These are phyloP conservation scores for Lordiphosa stackelbergi DNA, from an alignment of 1,140 invertebrate species.

Conservation along the genomic window DNA sequence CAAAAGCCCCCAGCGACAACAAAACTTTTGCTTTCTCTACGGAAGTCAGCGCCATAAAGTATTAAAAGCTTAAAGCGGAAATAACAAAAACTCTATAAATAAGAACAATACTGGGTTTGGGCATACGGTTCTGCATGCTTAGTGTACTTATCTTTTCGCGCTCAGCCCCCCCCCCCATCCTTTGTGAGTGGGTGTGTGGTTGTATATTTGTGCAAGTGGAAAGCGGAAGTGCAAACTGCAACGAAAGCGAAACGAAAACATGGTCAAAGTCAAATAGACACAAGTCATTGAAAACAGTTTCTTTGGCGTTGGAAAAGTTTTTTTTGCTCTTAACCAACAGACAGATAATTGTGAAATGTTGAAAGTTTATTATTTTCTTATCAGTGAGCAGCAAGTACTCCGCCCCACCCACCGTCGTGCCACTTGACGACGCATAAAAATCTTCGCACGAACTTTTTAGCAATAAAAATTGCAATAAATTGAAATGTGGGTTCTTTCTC, in stretches of 20 bases:
- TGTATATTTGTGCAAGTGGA: slow-evolving; percentile 17
- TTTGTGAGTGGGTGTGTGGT: slow-evolving; percentile 7
- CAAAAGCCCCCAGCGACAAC: slow-evolving; percentile 26
- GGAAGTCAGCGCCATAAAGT: slow-evolving; percentile 60
- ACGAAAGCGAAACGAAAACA: slow-evolving; percentile 35
- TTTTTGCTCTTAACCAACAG: slow-evolving; percentile 17
- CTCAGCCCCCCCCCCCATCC: too few species aligned
- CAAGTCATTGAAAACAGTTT: slow-evolving; percentile 17
- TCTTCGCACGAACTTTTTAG: slow-evolving; percentile 50
- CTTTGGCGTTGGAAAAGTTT: slow-evolving; percentile 16
- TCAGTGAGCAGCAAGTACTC: slow-evolving; percentile 36
- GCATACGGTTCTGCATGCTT: slow-evolving; percentile 35
- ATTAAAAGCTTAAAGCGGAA: slow-evolving; percentile 54
- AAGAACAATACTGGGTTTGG: slow-evolving; percentile 40
- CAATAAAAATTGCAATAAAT: slow-evolving; percentile 69
- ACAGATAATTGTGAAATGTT: slow-evolving; percentile 65
- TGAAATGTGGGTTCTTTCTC: slow-evolving; percentile 46
- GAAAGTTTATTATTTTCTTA: slow-evolving; percentile 68
- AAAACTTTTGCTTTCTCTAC: slow-evolving; percentile 47
- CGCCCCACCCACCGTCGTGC: slow-evolving; percentile 6
- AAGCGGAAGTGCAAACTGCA: slow-evolving; percentile 58
- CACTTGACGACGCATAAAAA: slow-evolving; percentile 67
- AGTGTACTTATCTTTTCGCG: slow-evolving; percentile 18
- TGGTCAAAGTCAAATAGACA: slow-evolving; percentile 40
- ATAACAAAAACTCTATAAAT: slow-evolving; percentile 58